Conservation (phyloP, 2,797 vertebrate species). For the Phrynocephalus vlangalii region DNA sequence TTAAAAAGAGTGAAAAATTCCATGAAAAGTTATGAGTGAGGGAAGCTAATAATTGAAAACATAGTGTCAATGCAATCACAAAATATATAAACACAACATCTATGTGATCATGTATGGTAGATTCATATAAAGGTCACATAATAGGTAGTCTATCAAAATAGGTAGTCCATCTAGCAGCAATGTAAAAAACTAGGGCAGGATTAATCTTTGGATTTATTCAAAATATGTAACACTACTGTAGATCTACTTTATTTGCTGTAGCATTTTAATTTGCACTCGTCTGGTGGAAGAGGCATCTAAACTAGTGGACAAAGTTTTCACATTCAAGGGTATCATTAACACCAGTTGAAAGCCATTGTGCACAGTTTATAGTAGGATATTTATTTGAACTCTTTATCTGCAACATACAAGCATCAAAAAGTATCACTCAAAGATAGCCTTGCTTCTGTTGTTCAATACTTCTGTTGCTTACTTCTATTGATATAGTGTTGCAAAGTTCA, state of each 20-base stretch:
- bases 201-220: not conserved
- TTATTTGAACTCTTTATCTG: slow-evolving; percentile 2
- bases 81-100: no score
- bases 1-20: no score
- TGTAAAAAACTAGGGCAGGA: not conserved
- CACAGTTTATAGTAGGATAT: not conserved
- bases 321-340: not conserved
- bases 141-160: no score
- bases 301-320: not conserved
- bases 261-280: not conserved
- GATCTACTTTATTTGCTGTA: not conserved
- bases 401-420: slow-evolving; percentile 24
- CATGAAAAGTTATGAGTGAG: no score
- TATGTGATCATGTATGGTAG: no score
- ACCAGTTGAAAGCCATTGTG: not conserved
- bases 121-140: no score
- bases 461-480: not conserved
- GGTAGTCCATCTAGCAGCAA: no score
- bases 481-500: not conserved
- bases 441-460: not conserved
- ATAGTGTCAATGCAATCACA: no score
- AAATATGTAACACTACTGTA: not conserved
- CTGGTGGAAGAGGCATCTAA: not conserved
- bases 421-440: not conserved
- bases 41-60: no score